phyloP scores from a whole-genome alignment of 2,113 vertebrate species.

The Cyprinodon tularosa region DNA sequence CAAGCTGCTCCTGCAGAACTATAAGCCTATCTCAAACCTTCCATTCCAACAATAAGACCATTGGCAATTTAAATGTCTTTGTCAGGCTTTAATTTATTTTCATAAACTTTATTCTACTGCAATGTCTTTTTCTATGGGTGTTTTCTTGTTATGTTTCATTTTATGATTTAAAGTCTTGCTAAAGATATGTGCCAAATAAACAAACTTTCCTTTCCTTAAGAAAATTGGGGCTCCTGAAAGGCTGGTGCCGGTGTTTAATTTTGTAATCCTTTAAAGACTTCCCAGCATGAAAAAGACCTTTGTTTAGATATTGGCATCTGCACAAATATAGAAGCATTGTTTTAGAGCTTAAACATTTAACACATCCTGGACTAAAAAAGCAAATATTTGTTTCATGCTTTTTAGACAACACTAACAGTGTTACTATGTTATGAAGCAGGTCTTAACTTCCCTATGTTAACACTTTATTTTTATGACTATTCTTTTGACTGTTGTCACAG shows the following conservation, averaged over 20 bases:
- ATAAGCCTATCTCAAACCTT: too few relatives aligned
- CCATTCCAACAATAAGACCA: too few relatives aligned
- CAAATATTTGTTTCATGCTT: not conserved
- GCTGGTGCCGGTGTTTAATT: slow-evolving; percentile 44
- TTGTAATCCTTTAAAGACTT: slow-evolving; percentile 54
- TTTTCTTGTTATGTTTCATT: too few relatives aligned
- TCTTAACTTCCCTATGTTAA: slow-evolving; percentile 1
- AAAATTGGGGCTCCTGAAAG: slow-evolving; percentile 13
- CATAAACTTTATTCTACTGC: too few relatives aligned
- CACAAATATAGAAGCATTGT: slow-evolving; percentile 11
- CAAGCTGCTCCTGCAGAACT: too few relatives aligned
- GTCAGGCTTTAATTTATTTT: too few relatives aligned
- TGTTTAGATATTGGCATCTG: slow-evolving; percentile 30
- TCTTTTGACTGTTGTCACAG: slow-evolving; percentile 59
- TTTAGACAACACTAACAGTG: slow-evolving; percentile 1
- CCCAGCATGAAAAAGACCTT: slow-evolving; percentile 50
- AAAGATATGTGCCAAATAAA: too few relatives aligned
- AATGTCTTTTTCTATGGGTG: too few relatives aligned
- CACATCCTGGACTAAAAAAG: not conserved
- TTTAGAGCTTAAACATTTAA: slow-evolving; percentile 13
- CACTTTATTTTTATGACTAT: slow-evolving; percentile 18
- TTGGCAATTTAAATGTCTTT: too few relatives aligned
- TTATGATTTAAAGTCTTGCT: too few relatives aligned
- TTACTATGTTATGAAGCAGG: not conserved
- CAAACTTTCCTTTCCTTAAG: slow-evolving; percentile 6